Evolutionary conservation across 2,113 vertebrate species (phyloP), one percentile per base, ranked within the genome.

Genomic region (Erythrocercus mccallii): DNA sequence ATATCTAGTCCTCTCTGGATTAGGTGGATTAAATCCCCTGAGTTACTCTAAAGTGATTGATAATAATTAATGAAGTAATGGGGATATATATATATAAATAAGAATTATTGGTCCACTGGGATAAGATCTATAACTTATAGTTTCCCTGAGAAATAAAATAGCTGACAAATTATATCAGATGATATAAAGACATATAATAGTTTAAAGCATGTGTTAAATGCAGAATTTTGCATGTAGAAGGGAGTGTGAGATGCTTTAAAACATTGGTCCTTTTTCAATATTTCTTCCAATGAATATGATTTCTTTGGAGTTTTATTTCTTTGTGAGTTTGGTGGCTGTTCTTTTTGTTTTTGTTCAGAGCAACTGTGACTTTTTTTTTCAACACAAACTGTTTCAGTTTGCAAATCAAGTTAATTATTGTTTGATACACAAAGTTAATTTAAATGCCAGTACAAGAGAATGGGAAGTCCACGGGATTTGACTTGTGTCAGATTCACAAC

Each of bases 291-390:
- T 8, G 37, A 23, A 28, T 50, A n/a, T 20, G 4, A 18, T 30
- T 45, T 53, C 4, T 86, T 79, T 24, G 2, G 0, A 1, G 6
- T 47, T 65, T 72, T n/a, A 7, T 50, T 66, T 54, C 0, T 47
- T 72, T 31, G 15, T 68, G 6, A 14, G 2, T 50, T 68, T 81
- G 5, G 3, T 53, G 25, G 2, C 6, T 13, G 40, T 47, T 7
- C 6, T 30, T 44, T 50, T 38, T 40, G 11, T 9, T 31, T 14
- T 57, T 58, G 1, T 64, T 62, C 44, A 38, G 30, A 78, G 10
- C 4, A 87, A 35, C 15, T 27, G 5, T 25, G 10, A 48, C 22
- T 42, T 54, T 6, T 31, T 54, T 82, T 74, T 58, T 15, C 13
- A 62, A 38, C 9, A 54, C 23, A 73, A 58, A 45, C 9, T 12